Evolutionary conservation across 2,797 vertebrate genomes (phyloP).

Genomic region (Rhinatrema bivittatum): DNA sequence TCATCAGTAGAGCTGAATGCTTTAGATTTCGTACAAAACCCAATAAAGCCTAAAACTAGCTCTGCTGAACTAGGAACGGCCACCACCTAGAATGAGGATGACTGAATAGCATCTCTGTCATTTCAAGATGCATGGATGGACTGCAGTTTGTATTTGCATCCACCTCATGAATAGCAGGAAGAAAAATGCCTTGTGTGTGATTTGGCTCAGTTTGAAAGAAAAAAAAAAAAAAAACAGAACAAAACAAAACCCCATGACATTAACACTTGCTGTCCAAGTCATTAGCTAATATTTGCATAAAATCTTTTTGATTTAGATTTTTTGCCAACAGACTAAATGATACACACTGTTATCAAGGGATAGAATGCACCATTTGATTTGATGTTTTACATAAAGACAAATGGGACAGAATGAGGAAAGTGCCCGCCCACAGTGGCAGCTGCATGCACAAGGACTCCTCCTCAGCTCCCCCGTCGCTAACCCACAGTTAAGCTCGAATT

Average conservation of each 20-base stretch:
- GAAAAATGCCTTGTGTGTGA: not conserved
- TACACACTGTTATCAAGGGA: not conserved
- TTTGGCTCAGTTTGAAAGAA: not conserved
- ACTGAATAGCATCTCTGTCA: not conserved
- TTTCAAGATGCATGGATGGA: slow-evolving; percentile 10
- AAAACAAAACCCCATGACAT: no score
- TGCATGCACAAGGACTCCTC: not conserved
- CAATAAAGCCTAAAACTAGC: no score
- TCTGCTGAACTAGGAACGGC: no score
- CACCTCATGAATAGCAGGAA: slow-evolving; percentile 4
- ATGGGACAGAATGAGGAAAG: not conserved
- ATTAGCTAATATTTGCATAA: slow-evolving; percentile 6
- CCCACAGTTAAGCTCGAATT: not conserved
- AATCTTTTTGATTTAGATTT: not conserved
- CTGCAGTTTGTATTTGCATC: not conserved
- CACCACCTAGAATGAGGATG: no score
- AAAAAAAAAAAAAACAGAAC: slow-evolving; percentile 1
- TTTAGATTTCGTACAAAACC: no score
- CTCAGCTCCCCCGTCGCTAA: not conserved
- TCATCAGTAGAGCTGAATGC: no score
- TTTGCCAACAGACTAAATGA: slow-evolving; percentile 2
- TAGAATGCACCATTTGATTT: not conserved
- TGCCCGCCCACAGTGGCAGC: not conserved
- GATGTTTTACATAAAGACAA: not conserved
- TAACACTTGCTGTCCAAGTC: not conserved